Evolutionary conservation across 1,140 invertebrate genomes (phyloP), one percentile per base, ranked within the genome.

Genomic region (Mylabris phalerata): DNA sequence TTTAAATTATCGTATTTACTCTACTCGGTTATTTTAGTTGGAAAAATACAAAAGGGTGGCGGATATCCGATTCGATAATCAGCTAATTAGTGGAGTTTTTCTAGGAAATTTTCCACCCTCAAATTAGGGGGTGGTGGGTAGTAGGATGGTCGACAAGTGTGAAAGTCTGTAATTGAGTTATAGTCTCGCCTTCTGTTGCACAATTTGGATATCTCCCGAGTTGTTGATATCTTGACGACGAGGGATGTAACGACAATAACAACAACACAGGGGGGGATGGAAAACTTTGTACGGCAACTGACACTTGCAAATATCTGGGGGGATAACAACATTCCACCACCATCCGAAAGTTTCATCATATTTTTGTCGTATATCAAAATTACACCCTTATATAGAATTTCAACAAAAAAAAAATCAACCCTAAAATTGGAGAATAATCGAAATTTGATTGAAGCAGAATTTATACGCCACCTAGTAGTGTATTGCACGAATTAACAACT

Each of bases 121-220:
- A 19, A 19, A 19, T 19, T 19, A 19, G 19, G 19, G 19, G 19
- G 19, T 19, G 19, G 19, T 19, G 19, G 19, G 19, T 19, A 50
- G 50, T n/a, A 45, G 48, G 61, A 32, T 32, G 2, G 32, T 32
- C 1, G 32, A 32, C 32, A 68, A 63, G 64, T 64, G 67, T 59
- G 62, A 68, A 64, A 58, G 55, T 60, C 62, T 61, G 55, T 68
- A 69, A 69, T 69, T 69, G 66, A 69, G 67, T 69, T 69, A 69
- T 67, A 67, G 64, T 67, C 63, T 59, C 57, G 66, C 63, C 66
- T 67, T 63, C 63, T 67, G 66, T 63, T 65, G 59, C 66, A 32
- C 32, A 7, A 32, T 32, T 32, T 32, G 32, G 32, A 32, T 32
- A 32, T 32, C 32, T 32, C 32, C 4, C 7, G 32, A 32, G 32